Evolutionary conservation across 2,888 invertebrate species (phyloP).

Genomic region (Steinernema hermaphroditum): DNA sequence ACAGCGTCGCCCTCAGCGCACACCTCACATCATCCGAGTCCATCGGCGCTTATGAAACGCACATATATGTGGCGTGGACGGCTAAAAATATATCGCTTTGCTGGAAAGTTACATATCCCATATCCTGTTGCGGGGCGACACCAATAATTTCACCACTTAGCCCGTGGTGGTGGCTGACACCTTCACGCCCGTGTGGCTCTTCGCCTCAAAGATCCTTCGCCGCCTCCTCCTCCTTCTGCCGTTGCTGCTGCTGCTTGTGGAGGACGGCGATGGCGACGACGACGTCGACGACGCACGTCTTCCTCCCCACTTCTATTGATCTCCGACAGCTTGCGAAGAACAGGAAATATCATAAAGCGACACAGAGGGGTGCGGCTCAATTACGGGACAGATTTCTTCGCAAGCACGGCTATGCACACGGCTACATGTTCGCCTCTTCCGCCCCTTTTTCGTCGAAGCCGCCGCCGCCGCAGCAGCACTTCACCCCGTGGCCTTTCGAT

Average conservation of each 20-base stretch:
- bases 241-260: too few species aligned
- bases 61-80: too few species aligned
- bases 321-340: constrained; percentile 29
- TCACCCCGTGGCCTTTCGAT: not conserved
- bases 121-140: constrained; percentile 13
- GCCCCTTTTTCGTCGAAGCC: too few species aligned
- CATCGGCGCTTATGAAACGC: too few species aligned
- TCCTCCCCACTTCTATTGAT: constrained; percentile 20
- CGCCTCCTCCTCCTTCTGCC: not conserved
- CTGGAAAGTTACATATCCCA: constrained; percentile 10
- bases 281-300: not conserved
- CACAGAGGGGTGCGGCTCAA: constrained; percentile 22
- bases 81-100: too few species aligned
- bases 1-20: too few species aligned
- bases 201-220: not conserved
- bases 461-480: too few species aligned
- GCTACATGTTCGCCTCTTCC: too few species aligned
- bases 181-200: not conserved
- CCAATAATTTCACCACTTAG: too few species aligned
- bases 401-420: too few species aligned
- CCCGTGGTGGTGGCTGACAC: too few species aligned
- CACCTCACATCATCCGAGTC: too few species aligned
- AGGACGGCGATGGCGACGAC: not conserved
- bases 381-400: not conserved
- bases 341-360: constrained; percentile 29